Base-by-base conservation (phyloP, 2,113 vertebrate genomes). In the Capricornis sumatraensis region DNA sequence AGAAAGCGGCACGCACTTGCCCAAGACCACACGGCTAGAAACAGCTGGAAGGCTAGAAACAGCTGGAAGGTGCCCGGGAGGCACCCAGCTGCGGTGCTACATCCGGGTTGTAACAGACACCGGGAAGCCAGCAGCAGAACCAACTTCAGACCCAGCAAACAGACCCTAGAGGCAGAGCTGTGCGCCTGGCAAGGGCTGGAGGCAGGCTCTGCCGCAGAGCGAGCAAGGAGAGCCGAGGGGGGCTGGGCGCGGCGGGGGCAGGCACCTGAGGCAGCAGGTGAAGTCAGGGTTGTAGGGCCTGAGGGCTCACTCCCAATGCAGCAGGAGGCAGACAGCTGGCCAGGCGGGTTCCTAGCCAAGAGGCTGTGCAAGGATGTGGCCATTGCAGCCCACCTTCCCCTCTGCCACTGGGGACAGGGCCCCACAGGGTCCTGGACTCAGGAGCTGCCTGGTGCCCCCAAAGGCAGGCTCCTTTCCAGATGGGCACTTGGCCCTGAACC, bases 241-340 rank as follows among this genome's bases (percentile, higher is more conserved):
- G 6, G 33, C 8, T 28, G 3, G 2, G 10, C 16, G 10, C 1
- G 7, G 2, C 4, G 17, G 30, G 17, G 17, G 19, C 10, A 7
- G 30, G 6, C 50, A 53, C 10, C 30, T 5, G 30, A 14, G 2
- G 19, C 1, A 15, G 14, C 45, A 45, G 1, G n/a, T 7, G n/a
- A 53, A 27, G 21, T 7, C 1, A 10, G 30, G 13, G 40, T 3
- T 23, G 40, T 12, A 47, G 15, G 9, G 13, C 27, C 10, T 1
- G 62, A 17, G 17, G 12, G 6, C 33, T 43, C 7, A 33, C n/a
- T 43, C 23, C 15, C 36, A 5, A 7, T 10, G 43, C 7, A 58
- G 60, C 36, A 5, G 16, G 2, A 43, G 27, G n/a, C 3, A 2
- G n/a, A 23, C 3, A 2, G 15, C 4, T 6, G 36, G 28, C 7